These are phyloP conservation scores for Eristalinus sepulchralis DNA, from an alignment of 2,888 invertebrate genomes.

Conservation along the genomic window DNA sequence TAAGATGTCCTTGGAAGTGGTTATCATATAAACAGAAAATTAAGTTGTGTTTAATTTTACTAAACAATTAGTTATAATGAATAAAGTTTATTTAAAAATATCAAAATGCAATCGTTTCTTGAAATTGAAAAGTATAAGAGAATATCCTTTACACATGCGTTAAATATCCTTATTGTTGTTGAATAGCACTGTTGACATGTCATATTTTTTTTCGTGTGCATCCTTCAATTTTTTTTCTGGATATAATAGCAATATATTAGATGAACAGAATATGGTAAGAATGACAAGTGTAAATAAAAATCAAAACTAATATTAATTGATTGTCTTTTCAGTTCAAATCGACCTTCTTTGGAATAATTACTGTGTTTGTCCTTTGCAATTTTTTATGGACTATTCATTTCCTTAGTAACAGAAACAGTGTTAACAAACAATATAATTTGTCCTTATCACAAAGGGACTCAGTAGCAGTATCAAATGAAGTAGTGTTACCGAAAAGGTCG, in stretches of 20 bases:
- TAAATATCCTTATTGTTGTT: background rate
- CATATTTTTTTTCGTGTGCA: background rate
- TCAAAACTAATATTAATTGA: background rate
- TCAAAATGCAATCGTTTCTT: background rate
- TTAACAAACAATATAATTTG: slow-evolving; percentile 30
- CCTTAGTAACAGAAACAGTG: slow-evolving; percentile 17
- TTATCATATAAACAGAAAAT: background rate
- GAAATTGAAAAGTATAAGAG: background rate
- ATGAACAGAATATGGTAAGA: slow-evolving; percentile 60
- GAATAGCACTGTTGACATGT: background rate
- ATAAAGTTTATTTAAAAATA: background rate
- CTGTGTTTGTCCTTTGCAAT: slow-evolving; percentile 61
- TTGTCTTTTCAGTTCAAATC: slow-evolving; percentile 51
- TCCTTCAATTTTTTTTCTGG: background rate
- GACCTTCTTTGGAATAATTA: slow-evolving; percentile 61
- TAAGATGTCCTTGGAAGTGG: background rate
- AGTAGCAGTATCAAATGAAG: slow-evolving; percentile 24
- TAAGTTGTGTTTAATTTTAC: too few species aligned
- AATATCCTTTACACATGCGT: background rate
- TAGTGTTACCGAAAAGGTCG: slow-evolving; percentile 12
- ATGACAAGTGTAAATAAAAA: background rate
- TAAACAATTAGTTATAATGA: background rate
- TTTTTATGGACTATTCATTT: slow-evolving; percentile 64
- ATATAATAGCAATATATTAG: slow-evolving; percentile 19
- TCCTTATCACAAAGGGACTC: slow-evolving; percentile 14